phyloP scores from a whole-genome alignment of 2,888 invertebrate genomes.

The Cephus runcator region DNA sequence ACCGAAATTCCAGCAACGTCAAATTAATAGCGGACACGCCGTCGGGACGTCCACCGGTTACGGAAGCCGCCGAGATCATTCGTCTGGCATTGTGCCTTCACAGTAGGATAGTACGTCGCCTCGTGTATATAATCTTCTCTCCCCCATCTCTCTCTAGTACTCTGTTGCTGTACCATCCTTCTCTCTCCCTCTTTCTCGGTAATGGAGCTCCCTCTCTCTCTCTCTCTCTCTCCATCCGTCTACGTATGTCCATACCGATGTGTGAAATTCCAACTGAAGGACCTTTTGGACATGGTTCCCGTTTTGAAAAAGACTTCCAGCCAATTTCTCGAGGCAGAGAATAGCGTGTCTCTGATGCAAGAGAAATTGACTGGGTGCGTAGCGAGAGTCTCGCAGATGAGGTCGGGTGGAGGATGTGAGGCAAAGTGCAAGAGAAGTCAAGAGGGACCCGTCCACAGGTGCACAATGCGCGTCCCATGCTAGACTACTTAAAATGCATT shows the following conservation, averaged over 20 bases:
- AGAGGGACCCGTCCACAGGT: slow-evolving; percentile 13
- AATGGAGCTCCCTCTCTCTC: background rate
- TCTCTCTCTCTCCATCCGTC: background rate
- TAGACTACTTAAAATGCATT: slow-evolving; percentile 63
- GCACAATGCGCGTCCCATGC: slow-evolving; percentile 30
- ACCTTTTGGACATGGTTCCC: background rate
- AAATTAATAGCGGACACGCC: slow-evolving; percentile 47
- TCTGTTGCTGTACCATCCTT: background rate
- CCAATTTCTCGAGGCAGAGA: background rate
- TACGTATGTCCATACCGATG: background rate
- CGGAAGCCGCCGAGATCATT: slow-evolving; percentile 42
- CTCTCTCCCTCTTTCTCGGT: background rate
- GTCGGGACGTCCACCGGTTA: slow-evolving; percentile 28
- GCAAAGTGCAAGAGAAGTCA: background rate
- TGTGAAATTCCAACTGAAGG: background rate
- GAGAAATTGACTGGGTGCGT: background rate
- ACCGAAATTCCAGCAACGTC: slow-evolving; percentile 32
- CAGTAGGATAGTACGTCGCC: slow-evolving; percentile 38
- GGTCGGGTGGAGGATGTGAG: background rate
- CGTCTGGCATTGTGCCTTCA: slow-evolving; percentile 42
- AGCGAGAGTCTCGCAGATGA: background rate
- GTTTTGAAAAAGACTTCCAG: background rate
- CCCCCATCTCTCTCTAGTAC: background rate
- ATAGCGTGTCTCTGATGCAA: background rate
- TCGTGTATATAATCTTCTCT: background rate